Evolutionary conservation across 2,797 vertebrate species (phyloP).

Genomic region (Crocodylus rhombifer): DNA sequence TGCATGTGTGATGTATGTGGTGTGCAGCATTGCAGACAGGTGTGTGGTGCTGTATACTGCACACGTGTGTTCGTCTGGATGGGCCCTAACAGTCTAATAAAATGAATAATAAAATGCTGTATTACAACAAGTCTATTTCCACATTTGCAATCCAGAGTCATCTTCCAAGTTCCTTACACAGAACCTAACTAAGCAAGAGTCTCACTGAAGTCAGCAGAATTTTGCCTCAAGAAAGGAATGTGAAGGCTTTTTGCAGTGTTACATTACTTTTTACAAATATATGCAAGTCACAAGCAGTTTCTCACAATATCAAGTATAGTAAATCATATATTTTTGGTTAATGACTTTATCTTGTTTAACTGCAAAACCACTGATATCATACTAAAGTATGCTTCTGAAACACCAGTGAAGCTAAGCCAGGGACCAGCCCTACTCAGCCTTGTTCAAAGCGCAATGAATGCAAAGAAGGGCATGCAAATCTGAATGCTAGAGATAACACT

Average conservation of each 20-base stretch:
- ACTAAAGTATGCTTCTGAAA: neutral
- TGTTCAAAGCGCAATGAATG: neutral
- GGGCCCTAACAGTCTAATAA: neutral
- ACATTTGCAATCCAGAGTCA: conserved; percentile 17
- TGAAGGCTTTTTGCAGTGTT: conserved; percentile 6
- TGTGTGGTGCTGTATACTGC: too few relatives aligned
- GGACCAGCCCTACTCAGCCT: neutral
- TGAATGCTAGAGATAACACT: neutral
- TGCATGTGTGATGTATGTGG: too few relatives aligned
- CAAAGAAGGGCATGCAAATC: neutral
- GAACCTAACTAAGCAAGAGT: neutral
- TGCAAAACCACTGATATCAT: neutral
- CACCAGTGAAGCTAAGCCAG: neutral
- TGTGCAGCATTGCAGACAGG: too few relatives aligned
- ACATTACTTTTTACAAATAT: conserved; percentile 1
- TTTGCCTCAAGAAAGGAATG: neutral
- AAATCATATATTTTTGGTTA: neutral
- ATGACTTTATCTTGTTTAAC: neutral
- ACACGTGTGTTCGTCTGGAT: too few relatives aligned
- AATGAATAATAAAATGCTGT: neutral
- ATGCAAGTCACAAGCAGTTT: conserved; percentile 17
- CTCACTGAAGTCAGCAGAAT: neutral
- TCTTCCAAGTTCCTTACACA: conserved; percentile 11
- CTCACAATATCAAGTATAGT: conserved; percentile 6
- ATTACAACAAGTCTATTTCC: neutral